These are phyloP conservation scores for Drosophila borborema DNA, from an alignment of 2,888 invertebrate species.

Conservation along the genomic window DNA sequence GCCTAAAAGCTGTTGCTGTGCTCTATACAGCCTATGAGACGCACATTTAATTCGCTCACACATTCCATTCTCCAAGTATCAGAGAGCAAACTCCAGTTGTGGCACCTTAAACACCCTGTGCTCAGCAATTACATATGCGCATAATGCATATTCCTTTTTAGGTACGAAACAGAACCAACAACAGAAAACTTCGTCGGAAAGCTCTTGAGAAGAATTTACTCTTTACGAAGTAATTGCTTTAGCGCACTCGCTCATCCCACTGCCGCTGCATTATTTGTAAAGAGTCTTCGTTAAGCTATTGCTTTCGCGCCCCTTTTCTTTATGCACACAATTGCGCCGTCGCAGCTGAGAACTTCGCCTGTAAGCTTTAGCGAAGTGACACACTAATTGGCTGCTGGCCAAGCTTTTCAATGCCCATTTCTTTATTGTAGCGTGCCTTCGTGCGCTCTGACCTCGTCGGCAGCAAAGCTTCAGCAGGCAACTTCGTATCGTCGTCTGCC, in stretches of 20 bases:
- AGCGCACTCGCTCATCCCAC: background rate
- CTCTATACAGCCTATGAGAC: slow-evolving; percentile 3
- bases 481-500: slow-evolving; percentile 21
- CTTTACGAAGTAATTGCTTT: background rate
- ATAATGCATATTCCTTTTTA: background rate
- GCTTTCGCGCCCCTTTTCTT: slow-evolving; percentile 6
- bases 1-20: slow-evolving; percentile 11
- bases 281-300: background rate
- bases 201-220: background rate
- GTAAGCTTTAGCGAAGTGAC: slow-evolving; percentile 29
- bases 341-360: slow-evolving; percentile 11
- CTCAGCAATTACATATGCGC: background rate
- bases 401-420: slow-evolving; percentile 40
- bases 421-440: slow-evolving; percentile 37
- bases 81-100: background rate
- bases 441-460: slow-evolving; percentile 69
- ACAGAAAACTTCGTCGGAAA: background rate
- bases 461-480: slow-evolving; percentile 45
- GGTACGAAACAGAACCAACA: background rate
- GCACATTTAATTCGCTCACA: background rate
- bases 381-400: slow-evolving; percentile 25
- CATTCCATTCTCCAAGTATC: background rate
- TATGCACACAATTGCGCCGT: background rate
- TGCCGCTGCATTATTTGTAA: background rate
- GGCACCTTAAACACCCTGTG: background rate